A percentile compares a stretch with the other conserved stretches of the same genome.
phyloP scores from a whole-genome alignment of 2,113 vertebrate species.

The Stigmatopora nigra region DNA sequence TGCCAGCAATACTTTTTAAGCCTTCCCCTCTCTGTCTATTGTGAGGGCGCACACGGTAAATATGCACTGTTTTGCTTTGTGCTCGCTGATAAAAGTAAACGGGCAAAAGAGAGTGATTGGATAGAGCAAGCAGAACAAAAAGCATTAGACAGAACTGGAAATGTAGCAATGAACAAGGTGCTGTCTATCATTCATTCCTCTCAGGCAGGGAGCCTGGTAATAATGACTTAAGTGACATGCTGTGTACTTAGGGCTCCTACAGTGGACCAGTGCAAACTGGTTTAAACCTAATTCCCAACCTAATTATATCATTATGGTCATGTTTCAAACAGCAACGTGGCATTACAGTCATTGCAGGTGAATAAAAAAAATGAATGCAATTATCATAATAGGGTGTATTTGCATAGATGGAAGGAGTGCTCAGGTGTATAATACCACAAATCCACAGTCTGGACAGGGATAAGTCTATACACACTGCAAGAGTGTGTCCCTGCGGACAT shows the following conservation, averaged over 20 bases:
- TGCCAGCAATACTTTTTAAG: constrained; percentile 19
- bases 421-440: too few species aligned
- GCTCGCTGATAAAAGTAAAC: constrained; percentile 32
- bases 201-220: constrained; percentile 10
- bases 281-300: background rate
- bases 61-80: constrained; percentile 32
- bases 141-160: constrained; percentile 37
- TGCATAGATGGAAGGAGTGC: too few species aligned
- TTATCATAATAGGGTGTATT: background rate
- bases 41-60: constrained; percentile 25
- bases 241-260: background rate
- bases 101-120: constrained; percentile 34
- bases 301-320: background rate
- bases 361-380: background rate
- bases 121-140: constrained; percentile 37
- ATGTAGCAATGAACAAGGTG: constrained; percentile 21
- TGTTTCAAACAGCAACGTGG: background rate
- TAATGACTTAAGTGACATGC: constrained; percentile 26
- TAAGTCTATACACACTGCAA: too few species aligned
- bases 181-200: constrained; percentile 36
- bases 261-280: background rate
- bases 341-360: background rate
- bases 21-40: constrained; percentile 19
- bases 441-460: too few species aligned
- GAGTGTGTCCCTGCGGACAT: too few species aligned